Conservation (phyloP, 2,797 vertebrate genomes). For the Streptopelia turtur region DNA sequence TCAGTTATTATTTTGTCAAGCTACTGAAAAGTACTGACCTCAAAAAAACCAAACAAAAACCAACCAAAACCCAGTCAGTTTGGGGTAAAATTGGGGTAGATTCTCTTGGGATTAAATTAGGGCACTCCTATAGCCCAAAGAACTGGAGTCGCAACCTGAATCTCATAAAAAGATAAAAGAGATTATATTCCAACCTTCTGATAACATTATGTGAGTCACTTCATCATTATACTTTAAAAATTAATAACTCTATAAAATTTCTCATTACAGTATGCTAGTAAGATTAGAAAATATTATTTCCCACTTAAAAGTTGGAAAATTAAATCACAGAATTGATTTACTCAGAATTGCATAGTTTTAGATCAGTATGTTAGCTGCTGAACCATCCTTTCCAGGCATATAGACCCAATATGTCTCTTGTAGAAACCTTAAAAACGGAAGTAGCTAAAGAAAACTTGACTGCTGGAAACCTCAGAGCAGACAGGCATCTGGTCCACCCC, state of each 20-base stretch:
- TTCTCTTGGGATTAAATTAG: background rate
- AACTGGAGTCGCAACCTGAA: background rate
- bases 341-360: background rate
- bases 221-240: background rate
- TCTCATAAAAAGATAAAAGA: background rate
- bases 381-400: background rate
- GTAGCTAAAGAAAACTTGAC: background rate
- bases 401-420: rapidly evolving
- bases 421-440: background rate
- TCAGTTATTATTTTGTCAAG: background rate
- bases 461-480: background rate
- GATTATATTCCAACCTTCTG: background rate
- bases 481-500: rapidly evolving
- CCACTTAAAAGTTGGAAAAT: background rate
- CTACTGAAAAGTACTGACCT: background rate
- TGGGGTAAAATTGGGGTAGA: background rate
- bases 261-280: background rate
- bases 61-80: no score
- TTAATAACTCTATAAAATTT: background rate
- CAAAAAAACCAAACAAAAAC: background rate
- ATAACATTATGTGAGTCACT: background rate
- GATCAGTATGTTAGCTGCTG: background rate
- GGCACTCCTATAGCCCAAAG: background rate
- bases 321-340: background rate
- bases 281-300: slow-evolving; percentile 4